Evolutionary conservation across 2,797 vertebrate species (phyloP).

Genomic region (Phrynocephalus vlangalii): DNA sequence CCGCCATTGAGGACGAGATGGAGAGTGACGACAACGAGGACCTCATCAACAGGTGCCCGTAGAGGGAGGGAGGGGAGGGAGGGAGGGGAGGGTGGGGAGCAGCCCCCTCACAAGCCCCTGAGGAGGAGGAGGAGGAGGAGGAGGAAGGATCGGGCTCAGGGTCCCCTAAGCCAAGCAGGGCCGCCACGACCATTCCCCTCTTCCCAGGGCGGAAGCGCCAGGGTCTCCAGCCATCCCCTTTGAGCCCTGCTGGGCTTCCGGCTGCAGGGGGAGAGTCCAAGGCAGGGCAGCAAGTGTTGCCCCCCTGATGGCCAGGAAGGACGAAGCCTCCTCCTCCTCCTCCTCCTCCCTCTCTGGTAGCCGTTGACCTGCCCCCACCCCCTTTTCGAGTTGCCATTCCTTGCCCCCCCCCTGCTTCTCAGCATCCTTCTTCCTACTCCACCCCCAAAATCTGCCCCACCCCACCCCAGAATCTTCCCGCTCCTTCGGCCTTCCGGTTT

Average conservation of each 20-base stretch:
- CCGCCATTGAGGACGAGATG: constrained; percentile 98
- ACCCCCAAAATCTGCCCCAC: too few relatives aligned
- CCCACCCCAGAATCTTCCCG: too few relatives aligned
- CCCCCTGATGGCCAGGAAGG: neutral
- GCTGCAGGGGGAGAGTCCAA: neutral
- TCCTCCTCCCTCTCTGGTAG: too few relatives aligned
- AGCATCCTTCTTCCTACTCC: too few relatives aligned
- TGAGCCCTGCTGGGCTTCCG: neutral
- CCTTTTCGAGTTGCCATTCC: rapidly evolving
- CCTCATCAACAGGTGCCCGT: constrained; percentile 93
- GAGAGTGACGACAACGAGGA: constrained; percentile 98
- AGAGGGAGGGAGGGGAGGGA: neutral
- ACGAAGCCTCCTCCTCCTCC: neutral
- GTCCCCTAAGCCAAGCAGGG: too few relatives aligned
- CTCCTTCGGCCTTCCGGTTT: neutral
- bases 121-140: too few relatives aligned
- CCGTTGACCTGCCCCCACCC: neutral
- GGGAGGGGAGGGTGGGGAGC: too few relatives aligned
- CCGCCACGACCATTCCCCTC: neutral
- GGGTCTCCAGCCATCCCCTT: neutral
- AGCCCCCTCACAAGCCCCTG: constrained; percentile 32
- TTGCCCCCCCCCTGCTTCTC: too few relatives aligned
- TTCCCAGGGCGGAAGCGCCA: neutral
- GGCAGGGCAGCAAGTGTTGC: too few relatives aligned
- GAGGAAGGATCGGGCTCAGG: neutral